phyloP scores from a whole-genome alignment of 2,888 invertebrate species.

The Pherbina coryleti region DNA sequence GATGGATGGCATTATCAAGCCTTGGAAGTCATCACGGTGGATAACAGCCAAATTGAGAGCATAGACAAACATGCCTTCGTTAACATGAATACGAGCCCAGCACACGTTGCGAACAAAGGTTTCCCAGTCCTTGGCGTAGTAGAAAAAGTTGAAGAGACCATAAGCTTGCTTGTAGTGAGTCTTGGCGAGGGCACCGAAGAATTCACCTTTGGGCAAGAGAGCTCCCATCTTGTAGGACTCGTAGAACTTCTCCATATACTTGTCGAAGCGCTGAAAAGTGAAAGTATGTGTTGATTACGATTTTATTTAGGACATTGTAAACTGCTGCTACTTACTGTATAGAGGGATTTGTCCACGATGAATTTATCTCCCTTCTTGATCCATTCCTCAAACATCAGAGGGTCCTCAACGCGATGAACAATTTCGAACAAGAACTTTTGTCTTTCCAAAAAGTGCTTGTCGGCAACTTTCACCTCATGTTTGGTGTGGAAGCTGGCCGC shows the following conservation, averaged over 20 bases:
- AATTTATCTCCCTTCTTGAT: conserved; percentile 70
- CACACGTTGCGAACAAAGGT: conserved; percentile 78
- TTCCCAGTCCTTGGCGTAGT: conserved; percentile 78
- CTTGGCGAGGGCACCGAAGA: conserved; percentile 71
- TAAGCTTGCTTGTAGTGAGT: conserved; percentile 72
- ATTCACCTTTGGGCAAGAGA: conserved; percentile 71
- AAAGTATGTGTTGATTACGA: neutral
- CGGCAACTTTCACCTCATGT: conserved; percentile 53
- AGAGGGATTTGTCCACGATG: conserved; percentile 61
- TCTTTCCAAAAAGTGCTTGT: conserved; percentile 55
- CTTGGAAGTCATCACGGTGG: conserved; percentile 75
- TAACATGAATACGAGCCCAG: conserved; percentile 76
- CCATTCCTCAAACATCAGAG: conserved; percentile 59
- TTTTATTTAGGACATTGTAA: no score
- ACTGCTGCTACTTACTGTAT: conserved; percentile 44
- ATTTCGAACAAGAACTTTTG: conserved; percentile 62
- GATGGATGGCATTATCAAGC: conserved; percentile 77
- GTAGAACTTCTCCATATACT: conserved; percentile 52
- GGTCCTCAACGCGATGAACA: conserved; percentile 52
- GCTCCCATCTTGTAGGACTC: conserved; percentile 60
- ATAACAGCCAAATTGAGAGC: conserved; percentile 76
- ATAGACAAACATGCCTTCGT: conserved; percentile 78
- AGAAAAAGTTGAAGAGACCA: conserved; percentile 75
- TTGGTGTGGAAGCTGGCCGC: conserved; percentile 44
- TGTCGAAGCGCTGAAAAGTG: conserved; percentile 49